Evolutionary conservation across 1,140 invertebrate species (phyloP).

Genomic region (Drosophila parabipectinata): DNA sequence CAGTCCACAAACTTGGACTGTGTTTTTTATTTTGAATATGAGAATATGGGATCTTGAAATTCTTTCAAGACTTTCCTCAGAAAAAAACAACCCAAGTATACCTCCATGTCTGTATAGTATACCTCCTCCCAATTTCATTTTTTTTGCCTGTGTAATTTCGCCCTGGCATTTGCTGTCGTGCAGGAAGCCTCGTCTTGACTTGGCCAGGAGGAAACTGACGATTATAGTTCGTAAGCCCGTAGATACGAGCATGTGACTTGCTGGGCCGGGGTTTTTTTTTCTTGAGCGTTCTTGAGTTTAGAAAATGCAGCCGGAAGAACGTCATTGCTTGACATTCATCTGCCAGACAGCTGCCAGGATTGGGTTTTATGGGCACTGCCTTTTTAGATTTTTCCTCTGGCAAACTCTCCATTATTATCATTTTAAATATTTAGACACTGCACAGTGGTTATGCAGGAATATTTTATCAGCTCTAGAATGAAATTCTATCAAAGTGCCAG

Average conservation of each 20-base stretch:
- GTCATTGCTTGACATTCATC: conserved; percentile 35
- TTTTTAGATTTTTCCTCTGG: not conserved
- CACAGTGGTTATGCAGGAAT: not conserved
- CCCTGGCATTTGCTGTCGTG: conserved; percentile 48
- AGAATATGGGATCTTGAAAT: not conserved
- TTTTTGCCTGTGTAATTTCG: conserved; percentile 8
- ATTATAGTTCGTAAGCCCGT: conserved; percentile 64
- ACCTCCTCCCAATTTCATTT: not conserved
- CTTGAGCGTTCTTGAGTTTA: not conserved
- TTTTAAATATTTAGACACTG: not conserved
- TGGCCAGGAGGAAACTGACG: conserved; percentile 76
- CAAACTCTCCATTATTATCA: not conserved
- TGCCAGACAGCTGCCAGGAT: conserved; percentile 4
- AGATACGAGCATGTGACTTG: conserved; percentile 40
- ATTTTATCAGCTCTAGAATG: not conserved
- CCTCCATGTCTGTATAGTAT: too few relatives aligned
- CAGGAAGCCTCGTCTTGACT: conserved; percentile 70
- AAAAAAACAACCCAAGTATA: too few relatives aligned
- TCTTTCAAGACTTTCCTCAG: not conserved
- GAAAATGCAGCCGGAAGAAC: conserved; percentile 39
- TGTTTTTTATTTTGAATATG: not conserved
- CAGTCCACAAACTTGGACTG: conserved; percentile 21
- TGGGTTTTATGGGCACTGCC: not conserved
- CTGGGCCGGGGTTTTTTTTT: conserved; percentile 7
- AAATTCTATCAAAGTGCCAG: not conserved